These are phyloP conservation scores for Macaria notata DNA, from an alignment of 2,888 invertebrate species.

Conservation along the genomic window DNA sequence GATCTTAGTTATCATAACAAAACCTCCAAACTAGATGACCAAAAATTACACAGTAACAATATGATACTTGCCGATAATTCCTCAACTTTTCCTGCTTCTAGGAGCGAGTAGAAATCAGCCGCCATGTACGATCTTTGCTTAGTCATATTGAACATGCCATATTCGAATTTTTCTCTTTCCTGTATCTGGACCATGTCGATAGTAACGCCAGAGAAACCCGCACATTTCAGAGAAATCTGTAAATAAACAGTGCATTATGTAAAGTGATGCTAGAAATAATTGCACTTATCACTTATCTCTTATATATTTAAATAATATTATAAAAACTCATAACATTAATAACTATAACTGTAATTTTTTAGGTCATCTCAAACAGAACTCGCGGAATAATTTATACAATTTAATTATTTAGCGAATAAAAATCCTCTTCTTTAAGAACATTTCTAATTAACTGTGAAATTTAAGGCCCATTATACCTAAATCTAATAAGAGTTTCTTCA, in stretches of 20 bases:
- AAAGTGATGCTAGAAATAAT: neutral
- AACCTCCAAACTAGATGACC: too few relatives aligned
- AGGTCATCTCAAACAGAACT: neutral
- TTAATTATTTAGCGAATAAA: too few relatives aligned
- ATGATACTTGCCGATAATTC: slow-evolving; percentile 42
- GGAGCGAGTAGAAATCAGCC: slow-evolving; percentile 46
- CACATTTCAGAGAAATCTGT: slow-evolving; percentile 35
- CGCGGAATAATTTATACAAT: too few relatives aligned
- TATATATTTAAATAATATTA: too few relatives aligned
- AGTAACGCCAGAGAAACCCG: slow-evolving; percentile 34
- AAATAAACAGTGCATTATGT: slow-evolving; percentile 6
- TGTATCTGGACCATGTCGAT: slow-evolving; percentile 44
- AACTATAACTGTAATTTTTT: neutral
- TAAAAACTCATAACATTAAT: neutral
- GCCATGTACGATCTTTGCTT: slow-evolving; percentile 35
- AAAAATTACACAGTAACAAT: neutral
- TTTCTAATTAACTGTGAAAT: too few relatives aligned
- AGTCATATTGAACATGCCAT: slow-evolving; percentile 42
- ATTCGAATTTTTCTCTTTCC: slow-evolving; percentile 40
- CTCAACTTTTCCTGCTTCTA: slow-evolving; percentile 32
- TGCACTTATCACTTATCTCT: too few relatives aligned
- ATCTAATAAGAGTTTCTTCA: too few relatives aligned
- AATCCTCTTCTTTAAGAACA: too few relatives aligned
- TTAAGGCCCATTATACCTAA: too few relatives aligned
- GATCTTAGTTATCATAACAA: too few relatives aligned